Conservation (phyloP, 2,113 vertebrate species). For the Fulica atra region DNA sequence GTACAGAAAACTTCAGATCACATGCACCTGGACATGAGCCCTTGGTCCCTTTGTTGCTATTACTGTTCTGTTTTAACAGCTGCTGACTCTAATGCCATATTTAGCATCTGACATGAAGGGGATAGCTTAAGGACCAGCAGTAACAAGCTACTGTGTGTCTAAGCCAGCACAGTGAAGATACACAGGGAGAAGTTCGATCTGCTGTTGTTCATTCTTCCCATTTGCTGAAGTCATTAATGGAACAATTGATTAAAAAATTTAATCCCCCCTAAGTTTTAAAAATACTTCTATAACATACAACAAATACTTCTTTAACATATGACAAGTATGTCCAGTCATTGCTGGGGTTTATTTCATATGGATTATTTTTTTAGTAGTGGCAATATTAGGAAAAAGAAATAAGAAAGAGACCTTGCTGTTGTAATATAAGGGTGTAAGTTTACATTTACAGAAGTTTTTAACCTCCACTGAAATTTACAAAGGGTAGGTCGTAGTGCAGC, state of each 20-base stretch:
- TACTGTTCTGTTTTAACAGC: background rate
- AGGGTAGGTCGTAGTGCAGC: background rate
- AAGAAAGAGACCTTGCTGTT: background rate
- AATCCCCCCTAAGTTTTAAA: background rate
- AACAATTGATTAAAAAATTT: background rate
- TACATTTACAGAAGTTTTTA: background rate
- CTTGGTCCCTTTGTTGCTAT: background rate
- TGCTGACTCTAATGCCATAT: background rate
- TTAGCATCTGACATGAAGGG: background rate
- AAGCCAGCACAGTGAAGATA: background rate
- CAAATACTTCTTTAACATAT: background rate
- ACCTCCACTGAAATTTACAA: background rate
- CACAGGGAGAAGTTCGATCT: background rate
- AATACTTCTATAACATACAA: background rate
- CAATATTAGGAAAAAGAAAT: background rate
- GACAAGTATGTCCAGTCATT: background rate
- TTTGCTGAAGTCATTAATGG: background rate
- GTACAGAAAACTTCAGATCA: background rate
- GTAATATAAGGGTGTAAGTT: background rate
- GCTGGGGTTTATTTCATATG: background rate
- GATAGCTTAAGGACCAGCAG: background rate
- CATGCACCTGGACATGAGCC: background rate
- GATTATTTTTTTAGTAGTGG: background rate
- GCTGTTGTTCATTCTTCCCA: background rate
- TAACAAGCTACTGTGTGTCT: background rate